Evolutionary conservation across 2,797 vertebrate genomes (phyloP).

Genomic region (Chloroceryle inda): DNA sequence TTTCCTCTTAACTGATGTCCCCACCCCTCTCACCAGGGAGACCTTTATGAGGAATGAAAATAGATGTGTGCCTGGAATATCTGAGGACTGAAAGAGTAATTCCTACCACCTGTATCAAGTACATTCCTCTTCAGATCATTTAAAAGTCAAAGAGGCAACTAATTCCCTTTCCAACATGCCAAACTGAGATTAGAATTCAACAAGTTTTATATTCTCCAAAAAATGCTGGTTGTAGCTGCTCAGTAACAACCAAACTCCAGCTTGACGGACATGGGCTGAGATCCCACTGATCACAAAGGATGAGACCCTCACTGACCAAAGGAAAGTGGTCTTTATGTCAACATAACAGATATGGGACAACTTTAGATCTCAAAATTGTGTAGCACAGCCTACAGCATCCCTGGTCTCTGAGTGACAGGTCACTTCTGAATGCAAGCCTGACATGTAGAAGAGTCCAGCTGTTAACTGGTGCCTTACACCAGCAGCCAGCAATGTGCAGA

Average conservation of each 20-base stretch:
- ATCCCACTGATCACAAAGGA: accelerated
- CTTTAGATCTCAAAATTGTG: not conserved
- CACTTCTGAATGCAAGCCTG: not conserved
- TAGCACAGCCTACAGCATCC: not conserved
- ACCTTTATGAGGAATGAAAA: constrained; percentile 25
- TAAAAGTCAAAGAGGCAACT: constrained; percentile 20
- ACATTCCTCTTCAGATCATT: constrained; percentile 37
- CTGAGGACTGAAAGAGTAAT: constrained; percentile 45
- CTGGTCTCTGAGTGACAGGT: not conserved
- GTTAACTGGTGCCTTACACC: not conserved
- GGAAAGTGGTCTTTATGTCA: not conserved
- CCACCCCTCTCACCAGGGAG: constrained; percentile 43
- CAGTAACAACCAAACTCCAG: not conserved
- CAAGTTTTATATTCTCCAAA: not conserved
- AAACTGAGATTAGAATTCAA: not conserved
- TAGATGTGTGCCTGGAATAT: constrained; percentile 37
- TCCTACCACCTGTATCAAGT: constrained; percentile 45
- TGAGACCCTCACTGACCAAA: accelerated
- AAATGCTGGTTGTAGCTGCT: not conserved
- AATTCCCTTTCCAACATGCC: constrained; percentile 11
- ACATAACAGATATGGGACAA: accelerated
- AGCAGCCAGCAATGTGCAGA: not conserved
- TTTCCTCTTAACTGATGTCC: constrained; percentile 15
- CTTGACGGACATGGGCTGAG: accelerated
- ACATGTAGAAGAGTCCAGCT: not conserved